phyloP scores from a whole-genome alignment of 2,113 vertebrate genomes.

The Cygnus buccinator region DNA sequence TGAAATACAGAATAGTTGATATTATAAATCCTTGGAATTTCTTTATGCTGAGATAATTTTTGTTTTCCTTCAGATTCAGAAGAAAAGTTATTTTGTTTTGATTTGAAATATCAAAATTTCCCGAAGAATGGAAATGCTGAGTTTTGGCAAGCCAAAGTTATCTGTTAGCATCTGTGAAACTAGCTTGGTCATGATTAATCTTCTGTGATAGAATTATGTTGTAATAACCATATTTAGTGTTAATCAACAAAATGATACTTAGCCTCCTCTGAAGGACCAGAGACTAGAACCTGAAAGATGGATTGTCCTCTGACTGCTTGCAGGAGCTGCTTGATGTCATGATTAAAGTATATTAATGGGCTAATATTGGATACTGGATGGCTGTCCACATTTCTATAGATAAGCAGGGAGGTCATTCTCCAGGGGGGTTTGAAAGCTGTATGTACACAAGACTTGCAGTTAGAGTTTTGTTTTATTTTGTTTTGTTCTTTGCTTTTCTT shows the following conservation, averaged over 20 bases:
- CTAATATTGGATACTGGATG: neutral
- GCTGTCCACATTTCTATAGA: neutral
- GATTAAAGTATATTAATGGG: neutral
- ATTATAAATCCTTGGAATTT: neutral
- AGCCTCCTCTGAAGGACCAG: neutral
- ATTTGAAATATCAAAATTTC: neutral
- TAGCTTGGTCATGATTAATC: neutral
- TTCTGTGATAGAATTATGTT: neutral
- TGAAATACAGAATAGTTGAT: neutral
- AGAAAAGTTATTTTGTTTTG: neutral
- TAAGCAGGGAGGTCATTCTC: neutral
- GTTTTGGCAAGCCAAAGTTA: neutral
- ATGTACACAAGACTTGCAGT: neutral
- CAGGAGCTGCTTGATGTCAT: neutral
- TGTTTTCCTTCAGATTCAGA: neutral
- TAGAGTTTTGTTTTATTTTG: neutral
- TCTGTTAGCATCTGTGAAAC: neutral
- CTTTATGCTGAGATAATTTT: neutral
- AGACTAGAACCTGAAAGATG: neutral
- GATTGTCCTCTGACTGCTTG: neutral
- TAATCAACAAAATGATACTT: neutral
- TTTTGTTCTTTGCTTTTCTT: neutral
- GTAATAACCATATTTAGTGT: neutral
- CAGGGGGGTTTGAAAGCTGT: neutral
- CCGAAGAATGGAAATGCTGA: neutral